Percentiles rank a stretch among this genome's conserved stretches.
These are phyloP conservation scores for Atta cephalotes DNA, from an alignment of 1,140 invertebrate genomes.

Conservation along the genomic window DNA sequence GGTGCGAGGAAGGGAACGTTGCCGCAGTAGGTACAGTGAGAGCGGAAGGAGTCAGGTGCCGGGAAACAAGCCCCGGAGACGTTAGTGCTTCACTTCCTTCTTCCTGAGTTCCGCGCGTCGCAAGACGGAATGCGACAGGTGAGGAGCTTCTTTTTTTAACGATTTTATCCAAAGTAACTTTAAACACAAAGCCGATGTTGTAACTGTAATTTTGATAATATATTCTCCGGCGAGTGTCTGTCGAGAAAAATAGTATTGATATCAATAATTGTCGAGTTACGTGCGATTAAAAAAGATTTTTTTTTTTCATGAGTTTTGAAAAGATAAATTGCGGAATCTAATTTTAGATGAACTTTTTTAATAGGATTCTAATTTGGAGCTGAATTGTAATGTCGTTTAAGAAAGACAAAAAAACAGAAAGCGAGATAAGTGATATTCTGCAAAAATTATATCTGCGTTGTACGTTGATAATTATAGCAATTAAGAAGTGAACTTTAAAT, in stretches of 20 bases:
- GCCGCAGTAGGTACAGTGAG: slow-evolving; percentile 43
- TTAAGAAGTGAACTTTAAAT: not conserved
- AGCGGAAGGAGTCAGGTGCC: slow-evolving; percentile 34
- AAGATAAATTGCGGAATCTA: not conserved
- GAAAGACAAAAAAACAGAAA: not conserved
- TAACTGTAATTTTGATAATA: not conserved
- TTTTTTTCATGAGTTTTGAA: not conserved
- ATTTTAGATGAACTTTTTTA: not conserved
- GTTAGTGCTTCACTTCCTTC: slow-evolving; percentile 8
- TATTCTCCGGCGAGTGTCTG: not conserved
- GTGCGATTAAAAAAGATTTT: not conserved
- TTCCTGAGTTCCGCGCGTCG: not conserved
- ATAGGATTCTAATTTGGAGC: not conserved
- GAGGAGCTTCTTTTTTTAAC: not conserved
- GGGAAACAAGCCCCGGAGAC: slow-evolving; percentile 3
- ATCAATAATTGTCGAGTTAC: not conserved
- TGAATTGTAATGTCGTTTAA: not conserved
- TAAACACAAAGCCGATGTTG: not conserved
- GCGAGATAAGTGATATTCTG: not conserved
- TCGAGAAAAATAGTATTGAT: not conserved
- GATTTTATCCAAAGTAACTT: not conserved
- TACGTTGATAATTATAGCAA: not conserved
- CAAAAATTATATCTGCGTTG: not conserved
- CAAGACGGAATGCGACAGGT: not conserved
- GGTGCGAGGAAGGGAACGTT: not conserved